Evolutionary conservation across 2,888 invertebrate species (phyloP).

Genomic region (Dimorphilus gyrociliatus): DNA sequence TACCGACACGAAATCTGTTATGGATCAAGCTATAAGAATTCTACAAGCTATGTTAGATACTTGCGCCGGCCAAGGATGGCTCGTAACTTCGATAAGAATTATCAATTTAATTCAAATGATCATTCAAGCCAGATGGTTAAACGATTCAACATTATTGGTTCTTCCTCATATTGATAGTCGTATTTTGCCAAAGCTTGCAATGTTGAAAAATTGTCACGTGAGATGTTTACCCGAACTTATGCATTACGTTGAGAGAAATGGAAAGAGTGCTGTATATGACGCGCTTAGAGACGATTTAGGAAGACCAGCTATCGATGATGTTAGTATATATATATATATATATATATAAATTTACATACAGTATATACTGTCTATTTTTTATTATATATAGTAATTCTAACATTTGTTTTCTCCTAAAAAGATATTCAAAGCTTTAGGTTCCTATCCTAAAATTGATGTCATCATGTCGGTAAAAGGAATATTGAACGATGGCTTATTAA

Average conservation of each 20-base stretch:
- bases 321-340: slow-evolving; percentile 20
- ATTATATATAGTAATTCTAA: not conserved
- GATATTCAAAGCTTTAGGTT: slow-evolving; percentile 39
- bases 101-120: slow-evolving; percentile 65
- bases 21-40: slow-evolving; percentile 88
- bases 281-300: slow-evolving; percentile 50
- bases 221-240: slow-evolving; percentile 48
- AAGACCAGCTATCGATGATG: slow-evolving; percentile 54
- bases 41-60: slow-evolving; percentile 86
- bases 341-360: not conserved
- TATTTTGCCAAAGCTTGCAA: too few relatives aligned
- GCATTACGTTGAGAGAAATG: slow-evolving; percentile 43
- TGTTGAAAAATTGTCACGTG: too few relatives aligned
- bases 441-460: slow-evolving; percentile 49
- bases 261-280: too few relatives aligned
- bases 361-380: not conserved
- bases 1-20: slow-evolving; percentile 86
- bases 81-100: slow-evolving; percentile 58
- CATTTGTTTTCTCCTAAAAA: slow-evolving; percentile 9
- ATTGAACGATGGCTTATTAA: slow-evolving; percentile 30
- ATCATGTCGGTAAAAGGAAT: slow-evolving; percentile 46
- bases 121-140: slow-evolving; percentile 74
- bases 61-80: slow-evolving; percentile 74
- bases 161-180: slow-evolving; percentile 67
- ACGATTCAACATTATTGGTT: slow-evolving; percentile 45